Evolutionary conservation across 2,888 invertebrate species (phyloP).

Genomic region (Uropetala carovei): DNA sequence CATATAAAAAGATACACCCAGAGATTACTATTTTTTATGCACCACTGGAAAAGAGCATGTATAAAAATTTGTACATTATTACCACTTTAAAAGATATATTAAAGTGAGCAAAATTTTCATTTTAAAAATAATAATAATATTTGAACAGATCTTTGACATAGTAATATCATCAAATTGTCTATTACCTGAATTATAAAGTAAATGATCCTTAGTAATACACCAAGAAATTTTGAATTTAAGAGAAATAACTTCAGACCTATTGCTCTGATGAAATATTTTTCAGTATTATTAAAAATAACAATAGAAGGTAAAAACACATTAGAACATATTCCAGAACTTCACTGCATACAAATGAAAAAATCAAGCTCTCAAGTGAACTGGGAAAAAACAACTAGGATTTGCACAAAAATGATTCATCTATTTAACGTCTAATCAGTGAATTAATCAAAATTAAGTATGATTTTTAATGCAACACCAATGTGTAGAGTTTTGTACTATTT

Average conservation of each 20-base stretch:
- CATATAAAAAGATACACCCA: background rate
- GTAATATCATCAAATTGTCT: background rate
- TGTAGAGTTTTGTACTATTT: too few relatives aligned
- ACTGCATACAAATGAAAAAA: background rate
- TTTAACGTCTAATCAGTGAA: too few relatives aligned
- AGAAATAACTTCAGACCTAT: background rate
- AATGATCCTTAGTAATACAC: too few relatives aligned
- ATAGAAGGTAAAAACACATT: background rate
- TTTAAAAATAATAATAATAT: background rate
- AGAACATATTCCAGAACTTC: too few relatives aligned
- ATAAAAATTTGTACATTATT: constrained; percentile 59
- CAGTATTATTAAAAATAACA: background rate
- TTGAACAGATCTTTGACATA: background rate
- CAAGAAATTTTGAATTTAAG: background rate
- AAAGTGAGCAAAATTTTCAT: constrained; percentile 9
- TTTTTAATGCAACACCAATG: too few relatives aligned
- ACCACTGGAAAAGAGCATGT: constrained; percentile 26
- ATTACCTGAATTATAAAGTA: too few relatives aligned
- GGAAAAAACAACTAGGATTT: too few relatives aligned
- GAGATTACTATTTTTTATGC: background rate
- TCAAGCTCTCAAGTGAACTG: background rate
- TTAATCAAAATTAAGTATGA: too few relatives aligned
- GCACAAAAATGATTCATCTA: too few relatives aligned
- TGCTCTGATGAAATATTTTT: background rate
- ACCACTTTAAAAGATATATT: background rate